Evolutionary conservation across 2,113 vertebrate species (phyloP), one percentile per base, ranked within the genome.

Genomic region (Oreochromis niloticus): DNA sequence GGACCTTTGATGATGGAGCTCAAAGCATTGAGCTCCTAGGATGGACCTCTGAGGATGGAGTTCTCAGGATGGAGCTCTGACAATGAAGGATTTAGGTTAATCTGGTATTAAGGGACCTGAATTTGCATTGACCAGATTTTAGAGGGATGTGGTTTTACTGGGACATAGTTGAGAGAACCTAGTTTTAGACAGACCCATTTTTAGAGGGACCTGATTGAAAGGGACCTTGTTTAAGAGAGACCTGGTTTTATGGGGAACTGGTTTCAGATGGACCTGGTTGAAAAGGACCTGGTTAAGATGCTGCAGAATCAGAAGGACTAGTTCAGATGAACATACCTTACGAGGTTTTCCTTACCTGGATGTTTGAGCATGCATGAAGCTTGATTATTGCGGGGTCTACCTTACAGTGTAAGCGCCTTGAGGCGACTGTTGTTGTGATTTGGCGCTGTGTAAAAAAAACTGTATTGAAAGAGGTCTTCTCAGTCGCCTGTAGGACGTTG

Each of bases 11-110:
- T 1, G 13, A 1, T 46, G 3, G 6, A 14, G 3, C 43, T 48
- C 4, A 1, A 1, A 19, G 0, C 2, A 0, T 2, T 3, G n/a
- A 22, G 3, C 9, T n/a, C 9, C 3, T 6, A 32, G 3, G 5
- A 0, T 48, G 14, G 14, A 4, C 6, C 43, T 46, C 8, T 1
- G 2, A 6, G 0, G 4, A n/a, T n/a, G 19, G 50, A 10, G 1
- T 7, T 6, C 13, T 3, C 3, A 41, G 0, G 9, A 0, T 39
- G 4, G 39, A 39, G 4, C 39, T 11, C 32, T 32, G 32, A 32
- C 32, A 4, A 59, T 59, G 56, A 27, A 59, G 57, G 14, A 61
- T 61, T 61, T 61, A 32, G 57, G 57, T 61, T 9, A 17, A 61
- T 61, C 30, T 17, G 30, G 30, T 61, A 14, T 19, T 61, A 61